Evolutionary conservation across 2,797 vertebrate species (phyloP).

Genomic region (Lacerta bilineata): DNA sequence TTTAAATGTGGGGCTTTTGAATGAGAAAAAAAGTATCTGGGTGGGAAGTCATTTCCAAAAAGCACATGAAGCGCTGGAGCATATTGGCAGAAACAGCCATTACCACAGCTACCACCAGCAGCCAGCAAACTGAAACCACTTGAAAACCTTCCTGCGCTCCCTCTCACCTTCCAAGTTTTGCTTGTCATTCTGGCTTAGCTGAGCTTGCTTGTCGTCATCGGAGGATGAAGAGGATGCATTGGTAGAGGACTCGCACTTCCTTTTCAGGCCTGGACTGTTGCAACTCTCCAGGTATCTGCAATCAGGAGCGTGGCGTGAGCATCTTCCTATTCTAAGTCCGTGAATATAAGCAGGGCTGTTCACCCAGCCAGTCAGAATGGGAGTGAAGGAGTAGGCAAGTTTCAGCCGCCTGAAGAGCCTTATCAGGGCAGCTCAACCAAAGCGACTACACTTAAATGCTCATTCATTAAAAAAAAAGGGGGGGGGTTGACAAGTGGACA

Average conservation of each 20-base stretch:
- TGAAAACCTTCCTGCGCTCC: not conserved
- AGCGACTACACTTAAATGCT: not conserved
- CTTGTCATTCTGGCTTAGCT: conserved; percentile 33
- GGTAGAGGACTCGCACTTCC: conserved; percentile 85
- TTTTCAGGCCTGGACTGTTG: conserved; percentile 86
- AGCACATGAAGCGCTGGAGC: not conserved
- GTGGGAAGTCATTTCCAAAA: not conserved
- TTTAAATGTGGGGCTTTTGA: no score
- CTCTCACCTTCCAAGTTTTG: conserved; percentile 63
- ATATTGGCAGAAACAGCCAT: no score
- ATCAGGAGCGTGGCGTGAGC: not conserved
- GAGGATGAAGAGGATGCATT: conserved; percentile 85
- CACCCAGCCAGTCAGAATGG: not conserved
- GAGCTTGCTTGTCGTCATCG: conserved; percentile 83
- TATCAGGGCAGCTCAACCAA: not conserved
- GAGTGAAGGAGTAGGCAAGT: no score
- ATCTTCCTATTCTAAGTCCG: not conserved
- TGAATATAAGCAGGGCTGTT: not conserved
- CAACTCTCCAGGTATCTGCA: conserved; percentile 90
- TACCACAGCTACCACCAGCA: no score
- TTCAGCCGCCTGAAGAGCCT: not conserved
- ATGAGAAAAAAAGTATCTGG: not conserved
- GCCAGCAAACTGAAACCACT: not conserved
- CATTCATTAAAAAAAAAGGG: not conserved
- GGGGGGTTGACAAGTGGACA: not conserved